phyloP scores from a whole-genome alignment of 2,888 invertebrate species.

The Merodon equestris region DNA sequence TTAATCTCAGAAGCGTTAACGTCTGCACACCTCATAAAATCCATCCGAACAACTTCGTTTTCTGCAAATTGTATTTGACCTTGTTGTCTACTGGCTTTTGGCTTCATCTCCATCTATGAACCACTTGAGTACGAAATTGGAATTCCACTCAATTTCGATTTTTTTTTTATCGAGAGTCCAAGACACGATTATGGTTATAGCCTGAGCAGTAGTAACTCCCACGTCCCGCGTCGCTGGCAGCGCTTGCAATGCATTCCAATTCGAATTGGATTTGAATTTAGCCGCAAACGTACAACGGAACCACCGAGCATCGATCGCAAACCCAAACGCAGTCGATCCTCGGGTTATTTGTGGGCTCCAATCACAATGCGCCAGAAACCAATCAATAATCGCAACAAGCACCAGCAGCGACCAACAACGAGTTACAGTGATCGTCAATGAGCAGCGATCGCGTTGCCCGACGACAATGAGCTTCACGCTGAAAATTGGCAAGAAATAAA shows the following conservation, averaged over 20 bases:
- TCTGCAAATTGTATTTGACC: slow-evolving; percentile 54
- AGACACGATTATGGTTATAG: slow-evolving; percentile 63
- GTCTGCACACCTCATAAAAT: slow-evolving; percentile 30
- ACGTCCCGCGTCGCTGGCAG: slow-evolving; percentile 14
- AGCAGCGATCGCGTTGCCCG: slow-evolving; percentile 14
- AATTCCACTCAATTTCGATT: slow-evolving; percentile 56
- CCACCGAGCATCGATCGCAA: not conserved
- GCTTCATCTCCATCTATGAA: slow-evolving; percentile 42
- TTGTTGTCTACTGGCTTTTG: slow-evolving; percentile 47
- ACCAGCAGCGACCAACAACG: slow-evolving; percentile 3
- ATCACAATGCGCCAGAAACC: slow-evolving; percentile 69
- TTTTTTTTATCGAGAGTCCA: slow-evolving; percentile 48
- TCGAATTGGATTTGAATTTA: slow-evolving; percentile 68
- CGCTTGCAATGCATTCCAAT: slow-evolving; percentile 60
- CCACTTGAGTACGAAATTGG: slow-evolving; percentile 20
- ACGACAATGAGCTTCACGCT: slow-evolving; percentile 31
- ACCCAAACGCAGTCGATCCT: slow-evolving; percentile 27
- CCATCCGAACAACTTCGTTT: slow-evolving; percentile 22
- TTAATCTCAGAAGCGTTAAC: slow-evolving; percentile 42
- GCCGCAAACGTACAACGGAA: slow-evolving; percentile 39
- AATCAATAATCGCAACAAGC: slow-evolving; percentile 66
- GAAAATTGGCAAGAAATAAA: slow-evolving; percentile 43
- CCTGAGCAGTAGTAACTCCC: slow-evolving; percentile 31
- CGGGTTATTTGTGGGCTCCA: slow-evolving; percentile 65
- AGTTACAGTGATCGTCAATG: too few species aligned